A percentile compares a stretch with the other conserved stretches of the same genome.
phyloP scores from a whole-genome alignment of 2,797 vertebrate genomes.

The Pangasius djambal region DNA sequence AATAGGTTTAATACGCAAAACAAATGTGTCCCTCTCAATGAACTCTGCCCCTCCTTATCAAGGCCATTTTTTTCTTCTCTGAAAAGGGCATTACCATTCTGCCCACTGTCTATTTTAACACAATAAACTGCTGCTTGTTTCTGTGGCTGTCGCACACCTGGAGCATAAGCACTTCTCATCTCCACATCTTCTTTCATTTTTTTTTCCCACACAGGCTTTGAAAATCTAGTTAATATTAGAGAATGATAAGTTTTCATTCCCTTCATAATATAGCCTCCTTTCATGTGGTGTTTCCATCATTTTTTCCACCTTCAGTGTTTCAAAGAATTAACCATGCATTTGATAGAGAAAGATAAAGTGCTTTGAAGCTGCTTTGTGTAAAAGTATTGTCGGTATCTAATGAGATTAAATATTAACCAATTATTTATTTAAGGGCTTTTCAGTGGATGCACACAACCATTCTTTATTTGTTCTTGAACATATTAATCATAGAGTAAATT shows the following conservation, averaged over 20 bases:
- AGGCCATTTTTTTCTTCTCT: background rate
- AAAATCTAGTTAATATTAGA: conserved; percentile 20
- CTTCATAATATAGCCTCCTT: conserved; percentile 12
- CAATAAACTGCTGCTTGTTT: background rate
- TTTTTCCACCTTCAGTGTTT: conserved; percentile 32
- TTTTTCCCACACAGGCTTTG: background rate
- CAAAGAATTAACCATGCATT: conserved; percentile 21
- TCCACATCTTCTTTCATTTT: background rate
- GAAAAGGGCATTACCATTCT: background rate
- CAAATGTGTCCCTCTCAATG: background rate
- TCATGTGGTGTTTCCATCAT: conserved; percentile 30
- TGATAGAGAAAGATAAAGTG: conserved; percentile 42
- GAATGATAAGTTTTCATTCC: background rate
- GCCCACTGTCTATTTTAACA: background rate
- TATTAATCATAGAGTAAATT: conserved; percentile 72
- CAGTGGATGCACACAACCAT: conserved; percentile 48
- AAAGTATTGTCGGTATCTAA: conserved; percentile 50
- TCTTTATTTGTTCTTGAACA: conserved; percentile 68
- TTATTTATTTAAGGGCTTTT: conserved; percentile 61
- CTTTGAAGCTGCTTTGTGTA: conserved; percentile 43
- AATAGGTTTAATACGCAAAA: background rate
- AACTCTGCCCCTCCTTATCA: conserved; percentile 9
- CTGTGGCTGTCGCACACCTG: conserved; percentile 2
- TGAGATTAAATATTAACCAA: conserved; percentile 59
- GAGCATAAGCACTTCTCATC: background rate